Evolutionary conservation across 2,888 invertebrate species (phyloP), one percentile per base, ranked within the genome.

Genomic region (Drosophila mayaguana): DNA sequence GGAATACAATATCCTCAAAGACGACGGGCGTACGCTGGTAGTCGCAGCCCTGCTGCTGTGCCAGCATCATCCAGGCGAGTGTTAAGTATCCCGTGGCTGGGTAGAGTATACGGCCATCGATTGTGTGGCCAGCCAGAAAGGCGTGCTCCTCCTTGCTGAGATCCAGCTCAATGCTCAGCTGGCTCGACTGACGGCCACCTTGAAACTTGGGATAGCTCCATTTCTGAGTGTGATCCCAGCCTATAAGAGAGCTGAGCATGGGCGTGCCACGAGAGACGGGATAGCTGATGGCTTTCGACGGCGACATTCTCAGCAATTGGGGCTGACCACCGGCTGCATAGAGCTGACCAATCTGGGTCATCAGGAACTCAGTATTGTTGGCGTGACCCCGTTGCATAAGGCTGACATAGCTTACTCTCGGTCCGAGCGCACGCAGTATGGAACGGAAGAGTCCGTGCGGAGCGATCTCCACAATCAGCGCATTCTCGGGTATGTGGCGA

Each of bases 391-490:
- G 94, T 88, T 98, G 98, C 94, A 98, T 96, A 25, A 99, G 95
- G 73, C 97, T 96, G 78, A 98, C 95, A 92, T 97, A 97, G 66
- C 95, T 94, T 62, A 96, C 95, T 11, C 95, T 95, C 61, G 95
- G 90, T 1, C 95, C 94, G 8, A 98, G 93, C 3, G 97, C 96
- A 80, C 99, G 95, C 91, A 99, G 94, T 89, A 99, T 97, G 40
- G 98, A 97, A 93, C 98, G 98, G 82, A 99, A 95, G 75, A 99
- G 94, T 88, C 97, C 97, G 93, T 98, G 98, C 18, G 99, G 99
- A 8, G 99, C 98, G 86, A 99, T 94, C 93, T 99, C 99, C 88
- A 99, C 94, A 78, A 97, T 95, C 74, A 99, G 94, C 1, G 99
- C 98, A 91, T 97, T 96, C 77, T 94, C 95, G 8, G 99, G 99